Conservation (phyloP, 2,113 vertebrate genomes). For the Chaetodon trifascialis region DNA sequence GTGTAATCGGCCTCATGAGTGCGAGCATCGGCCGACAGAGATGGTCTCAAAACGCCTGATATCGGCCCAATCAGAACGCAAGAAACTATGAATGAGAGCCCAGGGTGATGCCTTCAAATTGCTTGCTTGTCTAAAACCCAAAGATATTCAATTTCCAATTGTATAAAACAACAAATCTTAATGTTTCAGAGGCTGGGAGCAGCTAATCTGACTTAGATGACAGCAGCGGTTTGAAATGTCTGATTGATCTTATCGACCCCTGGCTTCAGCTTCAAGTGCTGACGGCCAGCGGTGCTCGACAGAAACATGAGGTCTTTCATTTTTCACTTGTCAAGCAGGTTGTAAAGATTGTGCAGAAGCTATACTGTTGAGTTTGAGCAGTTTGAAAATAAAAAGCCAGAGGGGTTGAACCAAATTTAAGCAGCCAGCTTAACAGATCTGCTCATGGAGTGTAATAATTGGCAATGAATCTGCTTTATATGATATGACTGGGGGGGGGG, state of each 20-base stretch:
- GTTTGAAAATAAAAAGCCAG: conserved; percentile 4
- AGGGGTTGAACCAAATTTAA: conserved; percentile 11
- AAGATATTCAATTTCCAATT: no score
- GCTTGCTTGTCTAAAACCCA: no score
- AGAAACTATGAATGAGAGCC: no score
- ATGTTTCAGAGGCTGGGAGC: not conserved
- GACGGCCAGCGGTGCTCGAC: no score
- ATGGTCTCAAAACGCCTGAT: no score
- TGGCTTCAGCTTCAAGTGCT: not conserved
- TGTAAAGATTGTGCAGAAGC: not conserved
- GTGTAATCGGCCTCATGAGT: no score
- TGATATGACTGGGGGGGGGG: conserved; percentile 23
- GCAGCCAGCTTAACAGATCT: conserved; percentile 17
- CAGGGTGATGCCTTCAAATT: no score
- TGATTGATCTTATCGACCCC: not conserved
- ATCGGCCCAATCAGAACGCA: no score
- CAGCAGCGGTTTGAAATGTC: not conserved
- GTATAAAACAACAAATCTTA: no score
- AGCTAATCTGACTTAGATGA: no score
- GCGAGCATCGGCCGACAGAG: no score
- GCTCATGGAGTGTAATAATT: conserved; percentile 29
- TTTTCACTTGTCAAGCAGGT: not conserved
- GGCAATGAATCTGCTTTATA: conserved; percentile 45
- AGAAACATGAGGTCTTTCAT: no score
- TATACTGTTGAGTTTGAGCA: conserved; percentile 2